Conservation (phyloP, 2,888 invertebrate species). For the Sinotaia quadrata region DNA sequence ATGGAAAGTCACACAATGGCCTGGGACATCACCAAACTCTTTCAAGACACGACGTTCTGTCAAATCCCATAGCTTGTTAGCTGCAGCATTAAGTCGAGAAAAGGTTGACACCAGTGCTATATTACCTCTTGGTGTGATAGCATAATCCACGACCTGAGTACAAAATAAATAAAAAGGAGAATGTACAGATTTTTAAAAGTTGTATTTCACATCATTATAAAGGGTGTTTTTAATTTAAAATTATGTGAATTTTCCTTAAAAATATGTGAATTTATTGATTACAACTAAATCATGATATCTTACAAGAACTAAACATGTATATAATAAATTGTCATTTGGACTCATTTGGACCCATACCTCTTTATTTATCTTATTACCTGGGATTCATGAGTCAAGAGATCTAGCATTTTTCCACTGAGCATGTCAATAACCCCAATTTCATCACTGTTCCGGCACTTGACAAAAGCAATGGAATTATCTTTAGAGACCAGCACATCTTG, state of each 20-base stretch:
- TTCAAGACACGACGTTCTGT: slow-evolving; percentile 57
- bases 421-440: slow-evolving; percentile 70
- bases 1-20: slow-evolving; percentile 56
- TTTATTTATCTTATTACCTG: too few relatives aligned
- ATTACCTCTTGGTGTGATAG: slow-evolving; percentile 61
- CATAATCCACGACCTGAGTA: slow-evolving; percentile 53
- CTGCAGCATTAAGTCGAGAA: slow-evolving; percentile 50
- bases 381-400: slow-evolving; percentile 68
- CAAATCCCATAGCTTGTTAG: slow-evolving; percentile 68
- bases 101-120: slow-evolving; percentile 61
- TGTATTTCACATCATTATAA: too few relatives aligned
- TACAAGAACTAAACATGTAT: too few relatives aligned
- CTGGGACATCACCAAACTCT: slow-evolving; percentile 65
- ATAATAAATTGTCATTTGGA: too few relatives aligned
- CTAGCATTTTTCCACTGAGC: slow-evolving; percentile 63
- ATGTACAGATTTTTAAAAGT: too few relatives aligned
- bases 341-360: too few relatives aligned
- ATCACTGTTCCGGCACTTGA: slow-evolving; percentile 63
- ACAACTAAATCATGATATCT: too few relatives aligned
- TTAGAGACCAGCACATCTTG: slow-evolving; percentile 54
- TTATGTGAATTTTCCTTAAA: too few relatives aligned
- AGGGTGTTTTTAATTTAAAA: too few relatives aligned
- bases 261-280: too few relatives aligned
- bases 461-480: slow-evolving; percentile 58
- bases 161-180: neutral